phyloP scores from a whole-genome alignment of 2,888 invertebrate genomes.

The Agrypnus murinus region DNA sequence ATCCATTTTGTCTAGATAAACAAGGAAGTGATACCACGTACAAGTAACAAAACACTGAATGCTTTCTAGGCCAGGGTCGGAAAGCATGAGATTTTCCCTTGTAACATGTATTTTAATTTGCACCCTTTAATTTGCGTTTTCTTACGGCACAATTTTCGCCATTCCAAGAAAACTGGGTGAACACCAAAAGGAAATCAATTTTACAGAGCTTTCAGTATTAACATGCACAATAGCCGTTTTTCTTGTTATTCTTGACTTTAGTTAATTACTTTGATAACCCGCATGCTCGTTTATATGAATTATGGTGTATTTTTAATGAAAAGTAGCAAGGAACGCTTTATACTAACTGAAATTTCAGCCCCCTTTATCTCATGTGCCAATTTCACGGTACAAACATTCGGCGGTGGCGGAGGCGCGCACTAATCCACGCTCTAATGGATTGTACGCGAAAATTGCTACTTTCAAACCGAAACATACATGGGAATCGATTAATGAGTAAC shows the following conservation, averaged over 20 bases:
- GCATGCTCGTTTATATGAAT: background rate
- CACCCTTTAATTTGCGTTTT: no score
- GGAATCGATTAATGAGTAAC: conserved; percentile 6
- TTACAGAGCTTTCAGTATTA: no score
- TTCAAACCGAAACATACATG: conserved; percentile 1
- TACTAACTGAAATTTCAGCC: conserved; percentile 6
- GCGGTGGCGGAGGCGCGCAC: no score
- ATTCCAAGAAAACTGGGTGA: background rate
- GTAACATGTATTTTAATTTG: no score
- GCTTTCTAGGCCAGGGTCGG: no score
- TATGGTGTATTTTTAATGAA: conserved; percentile 9
- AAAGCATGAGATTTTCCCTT: no score
- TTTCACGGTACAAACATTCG: conserved; percentile 9
- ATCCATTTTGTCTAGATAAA: no score
- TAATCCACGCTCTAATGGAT: conserved; percentile 22
- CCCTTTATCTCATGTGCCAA: conserved; percentile 10
- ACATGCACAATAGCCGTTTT: no score
- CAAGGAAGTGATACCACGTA: no score
- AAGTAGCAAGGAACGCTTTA: background rate
- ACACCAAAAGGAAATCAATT: background rate
- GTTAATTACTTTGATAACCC: conserved; percentile 3
- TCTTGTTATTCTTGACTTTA: background rate
- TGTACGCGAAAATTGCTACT: conserved; percentile 3
- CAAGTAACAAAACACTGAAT: no score
- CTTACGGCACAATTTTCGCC: no score